These are phyloP conservation scores for Cinclus cinclus DNA, from an alignment of 2,113 vertebrate genomes.

Conservation along the genomic window DNA sequence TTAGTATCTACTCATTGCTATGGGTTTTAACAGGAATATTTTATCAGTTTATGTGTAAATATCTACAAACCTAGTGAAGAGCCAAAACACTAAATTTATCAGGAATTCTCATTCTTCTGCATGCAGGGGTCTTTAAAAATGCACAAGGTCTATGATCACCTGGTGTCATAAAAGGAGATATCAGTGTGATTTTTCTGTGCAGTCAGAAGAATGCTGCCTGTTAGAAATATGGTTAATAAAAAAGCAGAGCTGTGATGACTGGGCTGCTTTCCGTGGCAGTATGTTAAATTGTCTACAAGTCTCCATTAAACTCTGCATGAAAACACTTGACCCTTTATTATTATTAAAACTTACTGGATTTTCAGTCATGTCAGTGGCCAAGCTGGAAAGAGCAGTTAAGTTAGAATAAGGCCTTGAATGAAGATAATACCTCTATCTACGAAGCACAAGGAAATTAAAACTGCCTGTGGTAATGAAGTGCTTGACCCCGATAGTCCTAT, in stretches of 20 bases:
- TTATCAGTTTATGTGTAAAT: neutral
- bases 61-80: neutral
- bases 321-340: slow-evolving; percentile 16
- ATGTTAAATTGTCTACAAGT: neutral
- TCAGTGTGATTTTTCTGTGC: neutral
- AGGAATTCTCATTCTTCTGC: neutral
- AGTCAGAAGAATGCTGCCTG: neutral
- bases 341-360: neutral
- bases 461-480: neutral
- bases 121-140: neutral
- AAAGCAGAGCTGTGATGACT: neutral
- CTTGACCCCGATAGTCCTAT: neutral
- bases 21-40: neutral
- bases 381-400: neutral
- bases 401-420: neutral
- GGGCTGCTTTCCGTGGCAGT: neutral
- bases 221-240: neutral
- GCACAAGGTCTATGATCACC: neutral
- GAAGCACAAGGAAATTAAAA: neutral
- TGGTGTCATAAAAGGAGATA: neutral
- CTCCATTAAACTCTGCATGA: neutral
- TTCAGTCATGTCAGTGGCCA: neutral
- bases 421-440: neutral
- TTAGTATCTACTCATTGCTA: neutral
- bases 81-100: neutral